phyloP scores from a whole-genome alignment of 2,113 vertebrate genomes.

The Campylomormyrus tamandua region DNA sequence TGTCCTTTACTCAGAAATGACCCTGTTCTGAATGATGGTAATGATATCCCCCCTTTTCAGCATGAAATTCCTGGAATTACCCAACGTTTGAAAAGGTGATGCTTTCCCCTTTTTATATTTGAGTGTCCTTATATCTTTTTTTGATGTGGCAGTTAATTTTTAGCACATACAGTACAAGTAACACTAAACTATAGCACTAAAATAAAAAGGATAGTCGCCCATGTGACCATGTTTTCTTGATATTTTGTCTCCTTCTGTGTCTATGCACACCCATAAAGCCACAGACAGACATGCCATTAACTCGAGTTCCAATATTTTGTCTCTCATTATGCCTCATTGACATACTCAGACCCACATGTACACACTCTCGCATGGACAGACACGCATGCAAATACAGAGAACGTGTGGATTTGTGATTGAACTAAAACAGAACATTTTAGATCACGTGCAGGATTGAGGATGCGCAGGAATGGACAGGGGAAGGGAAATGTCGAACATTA shows the following conservation, averaged over 20 bases:
- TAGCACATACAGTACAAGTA: not conserved
- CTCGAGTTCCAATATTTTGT: not conserved
- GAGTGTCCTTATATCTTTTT: not conserved
- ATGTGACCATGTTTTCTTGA: not conserved
- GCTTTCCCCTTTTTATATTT: not conserved
- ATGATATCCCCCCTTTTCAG: not conserved
- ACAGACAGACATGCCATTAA: not conserved
- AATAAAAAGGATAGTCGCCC: not conserved
- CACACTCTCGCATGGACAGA: too few relatives aligned
- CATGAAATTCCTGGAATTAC: not conserved
- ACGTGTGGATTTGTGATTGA: not conserved
- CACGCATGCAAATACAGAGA: not conserved
- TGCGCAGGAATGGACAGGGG: not conserved
- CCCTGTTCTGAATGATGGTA: not conserved
- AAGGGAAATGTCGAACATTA: not conserved
- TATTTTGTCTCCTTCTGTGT: not conserved
- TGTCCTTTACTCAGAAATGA: not conserved
- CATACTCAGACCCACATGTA: not conserved
- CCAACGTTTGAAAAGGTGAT: not conserved
- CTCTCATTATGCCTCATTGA: not conserved
- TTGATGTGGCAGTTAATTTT: not conserved
- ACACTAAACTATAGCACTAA: not conserved
- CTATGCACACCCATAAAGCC: not conserved
- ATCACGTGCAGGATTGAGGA: not conserved
- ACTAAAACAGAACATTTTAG: not conserved